Conservation (phyloP, 2,888 invertebrate genomes). For the Seira ritae region DNA sequence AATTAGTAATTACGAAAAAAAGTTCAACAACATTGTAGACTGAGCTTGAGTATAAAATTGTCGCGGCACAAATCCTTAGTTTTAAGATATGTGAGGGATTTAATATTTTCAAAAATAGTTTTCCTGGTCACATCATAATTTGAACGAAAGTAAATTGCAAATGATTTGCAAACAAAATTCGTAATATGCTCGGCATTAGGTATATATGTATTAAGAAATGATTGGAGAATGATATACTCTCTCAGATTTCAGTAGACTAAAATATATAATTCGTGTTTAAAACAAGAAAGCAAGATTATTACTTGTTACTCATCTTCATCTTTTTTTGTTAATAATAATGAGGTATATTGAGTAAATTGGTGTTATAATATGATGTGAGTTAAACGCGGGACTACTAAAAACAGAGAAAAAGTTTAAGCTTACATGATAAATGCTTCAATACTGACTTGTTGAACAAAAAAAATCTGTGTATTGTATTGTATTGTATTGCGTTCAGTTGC, state of each 20-base stretch:
- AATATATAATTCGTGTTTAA: too few relatives aligned
- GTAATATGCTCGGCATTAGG: too few relatives aligned
- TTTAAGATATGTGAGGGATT: not conserved
- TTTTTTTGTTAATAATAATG: conserved; percentile 2
- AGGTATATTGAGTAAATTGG: conserved; percentile 7
- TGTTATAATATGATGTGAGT: not conserved
- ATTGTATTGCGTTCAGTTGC: too few relatives aligned
- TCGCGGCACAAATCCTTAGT: too few relatives aligned
- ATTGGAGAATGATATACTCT: too few relatives aligned
- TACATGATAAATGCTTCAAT: conserved; percentile 73
- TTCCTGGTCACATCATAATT: too few relatives aligned
- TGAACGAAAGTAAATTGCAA: too few relatives aligned
- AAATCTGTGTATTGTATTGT: not conserved
- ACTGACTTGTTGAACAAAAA: conserved; percentile 73
- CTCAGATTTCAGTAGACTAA: too few relatives aligned
- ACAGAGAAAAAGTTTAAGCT: conserved; percentile 37
- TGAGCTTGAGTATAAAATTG: not conserved
- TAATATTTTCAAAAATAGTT: not conserved
- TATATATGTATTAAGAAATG: too few relatives aligned
- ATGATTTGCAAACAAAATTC: too few relatives aligned
- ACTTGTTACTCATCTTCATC: not conserved
- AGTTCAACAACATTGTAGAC: not conserved
- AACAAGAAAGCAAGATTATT: not conserved
- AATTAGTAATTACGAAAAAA: not conserved
- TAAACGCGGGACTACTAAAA: conserved; percentile 22